These are phyloP conservation scores for Epinotia ramella DNA, from an alignment of 2,888 invertebrate genomes.

Conservation along the genomic window DNA sequence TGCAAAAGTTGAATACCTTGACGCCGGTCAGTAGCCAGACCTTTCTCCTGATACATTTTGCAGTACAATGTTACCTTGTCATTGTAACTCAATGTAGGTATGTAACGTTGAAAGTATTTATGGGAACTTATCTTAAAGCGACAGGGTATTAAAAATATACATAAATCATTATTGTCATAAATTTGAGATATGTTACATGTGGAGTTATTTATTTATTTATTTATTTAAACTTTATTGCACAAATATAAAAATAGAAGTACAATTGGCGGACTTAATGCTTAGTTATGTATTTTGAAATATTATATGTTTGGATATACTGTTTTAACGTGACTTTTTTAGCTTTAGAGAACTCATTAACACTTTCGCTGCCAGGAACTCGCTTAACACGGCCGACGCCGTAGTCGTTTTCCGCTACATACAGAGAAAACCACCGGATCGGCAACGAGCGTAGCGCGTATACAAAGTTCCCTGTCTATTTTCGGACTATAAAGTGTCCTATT, in stretches of 20 bases:
- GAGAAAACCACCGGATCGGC: no score
- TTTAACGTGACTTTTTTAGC: background rate
- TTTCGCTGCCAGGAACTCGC: no score
- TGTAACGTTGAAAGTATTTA: background rate
- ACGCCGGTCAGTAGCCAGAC: constrained; percentile 62
- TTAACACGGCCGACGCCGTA: no score
- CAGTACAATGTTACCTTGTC: background rate
- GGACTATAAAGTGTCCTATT: no score
- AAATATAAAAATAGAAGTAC: no score
- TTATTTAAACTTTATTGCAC: no score
- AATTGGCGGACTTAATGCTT: no score
- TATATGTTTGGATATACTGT: background rate
- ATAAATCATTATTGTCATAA: constrained; percentile 17
- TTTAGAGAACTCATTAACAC: no score
- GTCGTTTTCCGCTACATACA: no score
- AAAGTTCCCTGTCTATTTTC: no score
- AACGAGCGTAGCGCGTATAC: no score
- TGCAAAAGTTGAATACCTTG: constrained; percentile 67
- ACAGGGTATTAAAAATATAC: constrained; percentile 14
- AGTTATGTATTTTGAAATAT: no score
- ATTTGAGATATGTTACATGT: background rate
- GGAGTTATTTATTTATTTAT: background rate
- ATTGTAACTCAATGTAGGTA: background rate
- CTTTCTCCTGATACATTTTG: constrained; percentile 53
- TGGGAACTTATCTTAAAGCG: background rate